These are phyloP conservation scores for Drosophila subsilvestris DNA, from an alignment of 2,888 invertebrate species.

Conservation along the genomic window DNA sequence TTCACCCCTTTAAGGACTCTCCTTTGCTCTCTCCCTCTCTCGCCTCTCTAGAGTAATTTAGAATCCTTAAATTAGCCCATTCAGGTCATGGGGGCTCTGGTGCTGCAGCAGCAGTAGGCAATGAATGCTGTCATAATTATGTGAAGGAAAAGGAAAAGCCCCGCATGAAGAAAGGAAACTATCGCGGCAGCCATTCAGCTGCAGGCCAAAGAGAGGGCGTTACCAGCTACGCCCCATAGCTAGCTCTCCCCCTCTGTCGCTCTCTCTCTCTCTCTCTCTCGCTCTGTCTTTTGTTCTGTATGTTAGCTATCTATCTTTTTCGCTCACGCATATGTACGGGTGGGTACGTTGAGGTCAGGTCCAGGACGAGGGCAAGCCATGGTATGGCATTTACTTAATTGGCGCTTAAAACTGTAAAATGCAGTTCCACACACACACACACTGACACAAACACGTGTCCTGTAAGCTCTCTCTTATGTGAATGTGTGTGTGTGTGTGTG, in stretches of 20 bases:
- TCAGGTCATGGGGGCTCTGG: neutral
- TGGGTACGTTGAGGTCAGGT: neutral
- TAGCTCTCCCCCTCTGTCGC: neutral
- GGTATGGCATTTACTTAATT: constrained; percentile 66
- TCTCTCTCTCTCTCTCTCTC: neutral
- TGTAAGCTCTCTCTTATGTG: neutral
- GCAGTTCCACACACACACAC: constrained; percentile 35
- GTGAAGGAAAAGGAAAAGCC: neutral
- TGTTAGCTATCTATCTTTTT: neutral
- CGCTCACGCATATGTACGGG: neutral
- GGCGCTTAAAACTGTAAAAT: constrained; percentile 64
- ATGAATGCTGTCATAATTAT: constrained; percentile 24
- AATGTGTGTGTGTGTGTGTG: constrained; percentile 26
- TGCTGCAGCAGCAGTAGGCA: neutral
- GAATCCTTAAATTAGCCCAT: neutral
- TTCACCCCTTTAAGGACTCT: neutral
- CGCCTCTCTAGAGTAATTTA: neutral
- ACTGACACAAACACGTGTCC: constrained; percentile 4
- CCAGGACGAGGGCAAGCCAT: constrained; percentile 25
- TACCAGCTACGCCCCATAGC: constrained; percentile 2
- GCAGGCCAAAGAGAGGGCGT: constrained; percentile 10
- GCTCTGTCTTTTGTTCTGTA: neutral
- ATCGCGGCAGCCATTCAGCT: constrained; percentile 11
- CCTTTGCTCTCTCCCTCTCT: too few species aligned
- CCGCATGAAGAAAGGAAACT: constrained; percentile 7